These are phyloP conservation scores for Periplaneta americana DNA, from an alignment of 1,140 invertebrate genomes.

Conservation along the genomic window DNA sequence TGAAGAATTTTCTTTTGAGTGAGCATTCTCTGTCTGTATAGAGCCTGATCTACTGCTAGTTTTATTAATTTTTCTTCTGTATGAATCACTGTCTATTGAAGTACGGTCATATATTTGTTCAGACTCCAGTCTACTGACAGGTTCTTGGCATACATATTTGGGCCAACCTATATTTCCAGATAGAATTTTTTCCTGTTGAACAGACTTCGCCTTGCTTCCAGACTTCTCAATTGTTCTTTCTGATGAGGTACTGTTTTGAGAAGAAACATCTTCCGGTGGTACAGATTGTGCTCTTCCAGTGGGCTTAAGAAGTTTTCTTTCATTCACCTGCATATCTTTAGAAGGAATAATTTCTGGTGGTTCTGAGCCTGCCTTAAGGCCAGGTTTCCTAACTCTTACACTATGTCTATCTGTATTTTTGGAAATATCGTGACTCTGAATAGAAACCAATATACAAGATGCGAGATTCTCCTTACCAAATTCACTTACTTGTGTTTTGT, in stretches of 20 bases:
- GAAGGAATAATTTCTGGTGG: background rate
- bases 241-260: too few species aligned
- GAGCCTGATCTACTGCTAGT: background rate
- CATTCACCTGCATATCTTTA: background rate
- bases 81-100: background rate
- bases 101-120: background rate
- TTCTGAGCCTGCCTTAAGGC: background rate
- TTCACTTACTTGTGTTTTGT: too few species aligned
- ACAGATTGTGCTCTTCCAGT: background rate
- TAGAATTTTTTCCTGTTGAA: too few species aligned
- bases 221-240: too few species aligned
- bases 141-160: too few species aligned
- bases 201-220: too few species aligned
- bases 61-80: background rate
- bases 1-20: background rate
- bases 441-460: too few species aligned
- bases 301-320: background rate
- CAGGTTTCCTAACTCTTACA: background rate
- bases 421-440: background rate
- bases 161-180: too few species aligned
- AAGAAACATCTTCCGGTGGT: too few species aligned
- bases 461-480: too few species aligned
- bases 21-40: background rate
- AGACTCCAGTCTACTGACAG: background rate
- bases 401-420: background rate